Conservation (phyloP, 1,140 invertebrate species). For the Zaprionus lachaisei region DNA sequence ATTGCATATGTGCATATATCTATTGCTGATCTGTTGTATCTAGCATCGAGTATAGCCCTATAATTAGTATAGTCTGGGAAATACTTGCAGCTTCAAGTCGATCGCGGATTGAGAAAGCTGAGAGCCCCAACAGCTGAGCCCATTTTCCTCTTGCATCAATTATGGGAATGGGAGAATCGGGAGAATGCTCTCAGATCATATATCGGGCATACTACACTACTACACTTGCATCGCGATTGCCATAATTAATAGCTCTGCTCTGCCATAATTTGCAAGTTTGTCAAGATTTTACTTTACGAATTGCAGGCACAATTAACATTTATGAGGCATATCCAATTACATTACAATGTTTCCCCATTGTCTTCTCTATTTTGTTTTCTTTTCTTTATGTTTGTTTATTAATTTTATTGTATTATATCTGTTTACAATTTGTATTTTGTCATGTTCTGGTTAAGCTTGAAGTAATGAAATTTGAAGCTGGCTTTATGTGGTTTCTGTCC, state of each 20-base stretch:
- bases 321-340: constrained; percentile 1
- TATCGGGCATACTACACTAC: background rate
- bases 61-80: constrained; percentile 55
- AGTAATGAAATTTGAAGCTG: constrained; percentile 22
- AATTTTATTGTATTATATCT: constrained; percentile 38
- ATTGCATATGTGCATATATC: constrained; percentile 26
- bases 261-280: background rate
- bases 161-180: constrained; percentile 25
- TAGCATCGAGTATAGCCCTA: constrained; percentile 29
- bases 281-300: constrained; percentile 17
- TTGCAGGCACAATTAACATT: background rate
- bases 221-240: background rate
- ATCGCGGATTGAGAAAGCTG: constrained; percentile 27
- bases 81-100: constrained; percentile 23
- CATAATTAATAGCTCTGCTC: constrained; percentile 1
- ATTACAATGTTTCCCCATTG: background rate
- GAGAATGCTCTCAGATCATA: constrained; percentile 17
- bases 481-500: background rate
- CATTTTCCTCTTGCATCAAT: constrained; percentile 14
- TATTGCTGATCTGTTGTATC: constrained; percentile 39
- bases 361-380: background rate
- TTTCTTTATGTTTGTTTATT: constrained; percentile 20
- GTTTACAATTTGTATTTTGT: constrained; percentile 38
- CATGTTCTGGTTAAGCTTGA: constrained; percentile 20
- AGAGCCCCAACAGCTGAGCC: background rate